phyloP scores from a whole-genome alignment of 23 tunicate genomes.

The Ascidia mentula region DNA sequence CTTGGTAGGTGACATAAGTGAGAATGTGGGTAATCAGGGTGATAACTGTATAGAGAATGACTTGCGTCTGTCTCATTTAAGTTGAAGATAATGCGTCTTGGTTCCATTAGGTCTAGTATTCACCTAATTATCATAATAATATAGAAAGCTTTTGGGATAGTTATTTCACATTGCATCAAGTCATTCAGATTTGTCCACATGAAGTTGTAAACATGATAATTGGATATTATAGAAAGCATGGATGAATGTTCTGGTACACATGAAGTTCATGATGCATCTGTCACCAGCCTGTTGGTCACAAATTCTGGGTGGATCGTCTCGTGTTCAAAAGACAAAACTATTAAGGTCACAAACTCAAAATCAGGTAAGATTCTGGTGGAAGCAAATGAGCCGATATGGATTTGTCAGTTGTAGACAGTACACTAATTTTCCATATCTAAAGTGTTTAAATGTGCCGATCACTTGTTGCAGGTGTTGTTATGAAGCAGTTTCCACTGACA shows the following conservation, averaged over 20 bases:
- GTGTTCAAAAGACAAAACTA: conserved; percentile 51
- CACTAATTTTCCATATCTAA: too few relatives aligned
- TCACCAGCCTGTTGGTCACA: conserved; percentile 29
- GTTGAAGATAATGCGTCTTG: too few relatives aligned
- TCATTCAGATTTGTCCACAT: too few relatives aligned
- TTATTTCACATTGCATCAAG: too few relatives aligned
- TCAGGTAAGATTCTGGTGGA: conserved; percentile 22
- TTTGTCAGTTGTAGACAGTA: too few relatives aligned
- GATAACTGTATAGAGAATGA: background rate
- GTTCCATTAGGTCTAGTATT: too few relatives aligned
- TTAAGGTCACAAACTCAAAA: conserved; percentile 19
- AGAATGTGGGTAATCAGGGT: background rate
- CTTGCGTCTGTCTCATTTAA: too few relatives aligned
- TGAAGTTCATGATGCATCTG: conserved; percentile 7
- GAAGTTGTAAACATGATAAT: background rate
- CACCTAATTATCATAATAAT: too few relatives aligned
- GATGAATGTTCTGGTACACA: background rate
- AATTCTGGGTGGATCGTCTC: conserved; percentile 29
- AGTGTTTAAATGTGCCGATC: background rate
- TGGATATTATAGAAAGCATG: background rate
- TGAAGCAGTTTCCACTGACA: background rate
- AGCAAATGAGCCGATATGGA: too few relatives aligned
- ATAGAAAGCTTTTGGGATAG: too few relatives aligned
- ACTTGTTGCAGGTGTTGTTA: background rate
- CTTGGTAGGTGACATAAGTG: background rate